These are phyloP conservation scores for Brachyptera putata DNA, from an alignment of 2,888 invertebrate genomes.

Conservation along the genomic window DNA sequence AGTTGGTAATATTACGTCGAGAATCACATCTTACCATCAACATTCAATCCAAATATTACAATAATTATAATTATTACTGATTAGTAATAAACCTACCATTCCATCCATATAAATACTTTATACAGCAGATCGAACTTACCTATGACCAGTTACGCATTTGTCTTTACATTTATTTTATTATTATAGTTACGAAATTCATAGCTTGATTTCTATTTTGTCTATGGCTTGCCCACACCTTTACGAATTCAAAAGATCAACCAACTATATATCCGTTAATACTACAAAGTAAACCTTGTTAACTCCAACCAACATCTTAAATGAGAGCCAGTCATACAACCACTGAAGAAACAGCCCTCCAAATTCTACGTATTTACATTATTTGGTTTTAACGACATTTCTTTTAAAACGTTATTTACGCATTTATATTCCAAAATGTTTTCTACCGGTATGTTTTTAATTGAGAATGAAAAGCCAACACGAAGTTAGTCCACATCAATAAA, in stretches of 20 bases:
- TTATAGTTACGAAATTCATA: no score
- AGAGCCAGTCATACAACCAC: background rate
- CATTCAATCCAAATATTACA: background rate
- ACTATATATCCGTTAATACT: conserved; percentile 10
- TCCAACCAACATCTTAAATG: no score
- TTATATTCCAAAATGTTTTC: no score
- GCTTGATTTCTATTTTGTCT: no score
- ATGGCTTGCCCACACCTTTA: conserved; percentile 1
- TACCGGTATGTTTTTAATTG: no score
- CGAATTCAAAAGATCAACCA: conserved; percentile 4
- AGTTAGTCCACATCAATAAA: no score
- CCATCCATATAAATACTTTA: conserved; percentile 1
- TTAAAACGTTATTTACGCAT: no score
- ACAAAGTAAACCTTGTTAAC: conserved; percentile 16
- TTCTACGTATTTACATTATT: conserved; percentile 5
- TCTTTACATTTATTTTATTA: no score
- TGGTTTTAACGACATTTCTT: background rate
- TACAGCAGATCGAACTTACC: background rate
- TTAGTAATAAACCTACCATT: background rate
- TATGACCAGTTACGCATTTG: background rate
- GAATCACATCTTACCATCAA: background rate
- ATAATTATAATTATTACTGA: background rate
- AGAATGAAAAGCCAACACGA: no score
- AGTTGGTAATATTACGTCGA: background rate
- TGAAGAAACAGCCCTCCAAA: background rate